A percentile compares a stretch with the other conserved stretches of the same genome.
These are phyloP conservation scores for Sitta carolinensis DNA, from an alignment of 2,797 vertebrate genomes.

Conservation along the genomic window DNA sequence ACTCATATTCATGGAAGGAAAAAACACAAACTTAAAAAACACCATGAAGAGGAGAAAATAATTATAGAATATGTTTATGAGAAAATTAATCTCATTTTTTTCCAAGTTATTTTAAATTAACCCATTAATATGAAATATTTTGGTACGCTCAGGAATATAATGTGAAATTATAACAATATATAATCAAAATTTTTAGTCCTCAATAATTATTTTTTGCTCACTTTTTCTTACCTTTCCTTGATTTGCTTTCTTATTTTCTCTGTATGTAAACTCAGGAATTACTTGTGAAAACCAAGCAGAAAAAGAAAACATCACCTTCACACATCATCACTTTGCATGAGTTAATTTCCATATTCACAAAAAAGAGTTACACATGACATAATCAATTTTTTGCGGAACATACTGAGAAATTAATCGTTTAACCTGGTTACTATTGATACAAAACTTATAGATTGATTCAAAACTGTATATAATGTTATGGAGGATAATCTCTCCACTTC, in stretches of 20 bases:
- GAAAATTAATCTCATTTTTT: neutral
- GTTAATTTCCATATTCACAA: neutral
- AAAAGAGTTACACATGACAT: neutral
- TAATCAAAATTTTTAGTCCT: neutral
- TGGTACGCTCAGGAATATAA: rapidly evolving
- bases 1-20: neutral
- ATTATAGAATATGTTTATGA: neutral
- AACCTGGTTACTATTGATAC: neutral
- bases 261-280: neutral
- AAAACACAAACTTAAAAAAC: neutral
- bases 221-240: neutral
- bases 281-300: neutral
- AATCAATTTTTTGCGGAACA: neutral
- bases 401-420: neutral
- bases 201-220: neutral
- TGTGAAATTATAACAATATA: neutral
- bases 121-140: neutral
- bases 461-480: neutral
- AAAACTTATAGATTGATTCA: neutral
- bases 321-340: neutral
- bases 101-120: neutral
- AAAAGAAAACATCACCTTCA: neutral
- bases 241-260: neutral
- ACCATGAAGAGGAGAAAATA: neutral
- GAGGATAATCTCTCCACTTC: neutral